Base-by-base conservation (phyloP, 2,797 vertebrate species). In the Parambassis ranga region DNA sequence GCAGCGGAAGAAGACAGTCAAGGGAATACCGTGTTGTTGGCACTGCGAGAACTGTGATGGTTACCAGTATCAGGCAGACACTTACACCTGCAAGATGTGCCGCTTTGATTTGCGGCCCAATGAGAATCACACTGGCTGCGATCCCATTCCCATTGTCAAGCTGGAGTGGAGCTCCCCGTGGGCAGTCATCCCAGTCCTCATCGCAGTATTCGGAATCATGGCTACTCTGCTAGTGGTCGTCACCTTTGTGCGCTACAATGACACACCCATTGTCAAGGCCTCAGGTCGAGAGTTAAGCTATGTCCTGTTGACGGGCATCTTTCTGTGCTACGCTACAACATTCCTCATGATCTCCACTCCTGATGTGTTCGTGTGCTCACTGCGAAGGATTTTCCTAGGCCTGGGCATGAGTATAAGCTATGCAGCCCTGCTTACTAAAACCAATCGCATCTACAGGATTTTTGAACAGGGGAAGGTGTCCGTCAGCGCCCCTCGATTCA, bases 371-470 rank as follows among this genome's bases (percentile, higher is more conserved):
- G 93, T 95, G 13, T 98, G 96, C 75, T 96, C 96, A 0, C 86
- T 98, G 84, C 88, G 96, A 1, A 92, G 96, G 20, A 92, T 98
- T 90, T 98, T 98, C 89, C 91, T 98, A 2, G 96, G 96, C 60
- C 89, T 98, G 1, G 96, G 96, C 47, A 98, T 98, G 96, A 96
- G 96, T 74, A 94, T 98, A 85, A 98, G 96, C 87, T 98, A 98
- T 0, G 95, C 96, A 0, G 96, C 96, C 0, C 90, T 98, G 82
- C 95, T 98, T 46, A 98, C 96, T 86, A 98, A 98, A 92, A 98
- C 96, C 67, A 98, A 98, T 89, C 94, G 96, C 63, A 98, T 98
- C 87, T 98, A 98, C 90, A 94, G 96, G 82, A 98, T 98, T 91
- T 98, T 98, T 5, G 96, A 97, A 90, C 96, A 98, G 87, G 96